Evolutionary conservation across 2,797 vertebrate species (phyloP).

Genomic region (Tauraco hartlaubi): DNA sequence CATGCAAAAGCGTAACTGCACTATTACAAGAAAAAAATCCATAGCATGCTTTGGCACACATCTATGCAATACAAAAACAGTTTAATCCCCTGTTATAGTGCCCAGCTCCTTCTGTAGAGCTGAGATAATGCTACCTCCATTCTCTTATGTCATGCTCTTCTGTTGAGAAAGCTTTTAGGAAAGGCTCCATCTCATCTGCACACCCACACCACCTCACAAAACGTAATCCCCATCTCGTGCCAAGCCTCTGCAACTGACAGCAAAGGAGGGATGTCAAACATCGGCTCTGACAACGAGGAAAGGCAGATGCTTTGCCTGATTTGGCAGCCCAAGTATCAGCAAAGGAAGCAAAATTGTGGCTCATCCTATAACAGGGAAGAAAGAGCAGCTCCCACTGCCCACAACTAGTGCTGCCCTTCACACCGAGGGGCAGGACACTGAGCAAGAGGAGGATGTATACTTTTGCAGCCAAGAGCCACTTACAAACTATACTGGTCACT

Average conservation of each 20-base stretch:
- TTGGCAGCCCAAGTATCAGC: background rate
- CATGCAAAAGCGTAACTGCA: background rate
- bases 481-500: background rate
- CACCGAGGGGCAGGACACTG: background rate
- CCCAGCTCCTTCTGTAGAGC: background rate
- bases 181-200: background rate
- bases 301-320: background rate
- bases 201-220: background rate
- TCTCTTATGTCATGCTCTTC: background rate
- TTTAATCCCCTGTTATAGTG: background rate
- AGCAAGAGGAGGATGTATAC: background rate
- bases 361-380: background rate
- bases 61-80: background rate
- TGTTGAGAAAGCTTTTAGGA: background rate
- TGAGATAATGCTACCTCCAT: background rate
- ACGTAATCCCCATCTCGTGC: background rate
- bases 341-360: background rate
- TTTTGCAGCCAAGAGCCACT: background rate
- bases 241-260: background rate
- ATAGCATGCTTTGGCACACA: background rate
- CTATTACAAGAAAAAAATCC: background rate
- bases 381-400: background rate
- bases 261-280: background rate
- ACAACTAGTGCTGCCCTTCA: background rate
- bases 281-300: background rate